Base-by-base conservation (phyloP, 2,888 invertebrate genomes). In the Cenopis cana region DNA sequence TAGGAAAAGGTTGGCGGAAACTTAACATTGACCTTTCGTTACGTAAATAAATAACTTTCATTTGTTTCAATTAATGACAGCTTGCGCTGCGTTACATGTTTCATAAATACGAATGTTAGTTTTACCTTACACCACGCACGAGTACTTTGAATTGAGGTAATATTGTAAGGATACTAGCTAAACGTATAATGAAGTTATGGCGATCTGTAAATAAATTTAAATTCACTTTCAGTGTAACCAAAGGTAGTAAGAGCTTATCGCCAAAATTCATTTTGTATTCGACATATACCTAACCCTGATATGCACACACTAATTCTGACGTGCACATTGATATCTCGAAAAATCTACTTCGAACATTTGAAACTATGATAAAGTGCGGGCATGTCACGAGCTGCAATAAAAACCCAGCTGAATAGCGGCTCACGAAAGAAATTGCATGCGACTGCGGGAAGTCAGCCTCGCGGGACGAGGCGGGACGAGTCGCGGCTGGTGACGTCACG, bases 351-450 rank as follows among this genome's bases (percentile, higher is more conserved):
- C n/a, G 14, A 46, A 14, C 5, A 46, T 54, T 20, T 54, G 20
- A 6, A 54, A 54, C 11, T 46, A 54, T 6, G 5, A 20, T 11
- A 18, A 33, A 33, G 33, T 18, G 12, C 20, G 11, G 20, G 11
- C 12, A 54, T 24, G 20, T 54, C 20, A 12, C 52, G n/a, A 46
- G 46, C 8, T n/a, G n/a, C 0, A 46, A 46, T 46, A 46, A 46
- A 46, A 46, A 46, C 12, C 46, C n/a, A 6, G 52, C 24, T 4
- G 20, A 20, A 54, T 14, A 20, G 14, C 6, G 12, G 12, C 14
- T 56, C 17, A 33, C 56, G n/a, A n/a, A 36, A 36, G 17, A 56
- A 18, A 56, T 56, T 56, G 36, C 56, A 56, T 56, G 18, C 4
- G 36, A 36, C 56, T n/a, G 33, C 9, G 10, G 18, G 12, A 3